A percentile compares a stretch with the other conserved stretches of the same genome.
Evolutionary conservation across 2,888 invertebrate genomes (phyloP).

Genomic region (Lymantria monacha): DNA sequence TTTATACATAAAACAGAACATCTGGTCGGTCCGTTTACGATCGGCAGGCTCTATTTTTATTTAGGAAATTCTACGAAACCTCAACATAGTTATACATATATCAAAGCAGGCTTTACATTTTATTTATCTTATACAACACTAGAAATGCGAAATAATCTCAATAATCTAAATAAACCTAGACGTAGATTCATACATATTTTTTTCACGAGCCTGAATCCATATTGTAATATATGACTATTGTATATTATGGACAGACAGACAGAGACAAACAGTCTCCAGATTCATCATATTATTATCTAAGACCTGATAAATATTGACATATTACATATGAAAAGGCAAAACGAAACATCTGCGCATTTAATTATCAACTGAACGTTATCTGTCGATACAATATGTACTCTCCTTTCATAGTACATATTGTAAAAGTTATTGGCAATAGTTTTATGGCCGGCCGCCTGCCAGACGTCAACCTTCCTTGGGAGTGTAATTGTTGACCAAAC

Average conservation of each 20-base stretch:
- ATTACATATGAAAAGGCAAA: background rate
- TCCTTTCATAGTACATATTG: no score
- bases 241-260: no score
- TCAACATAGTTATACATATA: background rate
- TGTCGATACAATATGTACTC: no score
- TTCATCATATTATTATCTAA: background rate
- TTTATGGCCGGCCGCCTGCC: no score
- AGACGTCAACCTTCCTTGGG: no score
- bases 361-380: no score
- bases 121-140: background rate
- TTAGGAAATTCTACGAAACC: conserved; percentile 8
- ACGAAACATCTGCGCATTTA: background rate
- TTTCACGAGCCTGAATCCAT: background rate
- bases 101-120: background rate
- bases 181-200: background rate
- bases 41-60: conserved; percentile 14
- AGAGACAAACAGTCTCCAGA: no score
- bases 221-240: no score
- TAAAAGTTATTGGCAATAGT: no score
- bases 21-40: conserved; percentile 28
- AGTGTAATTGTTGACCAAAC: no score
- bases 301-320: background rate
- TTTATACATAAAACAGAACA: conserved; percentile 29
- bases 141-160: background rate
- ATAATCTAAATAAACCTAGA: background rate